phyloP scores from a whole-genome alignment of 2,888 invertebrate species.

The Dorcus parallelipipedus region DNA sequence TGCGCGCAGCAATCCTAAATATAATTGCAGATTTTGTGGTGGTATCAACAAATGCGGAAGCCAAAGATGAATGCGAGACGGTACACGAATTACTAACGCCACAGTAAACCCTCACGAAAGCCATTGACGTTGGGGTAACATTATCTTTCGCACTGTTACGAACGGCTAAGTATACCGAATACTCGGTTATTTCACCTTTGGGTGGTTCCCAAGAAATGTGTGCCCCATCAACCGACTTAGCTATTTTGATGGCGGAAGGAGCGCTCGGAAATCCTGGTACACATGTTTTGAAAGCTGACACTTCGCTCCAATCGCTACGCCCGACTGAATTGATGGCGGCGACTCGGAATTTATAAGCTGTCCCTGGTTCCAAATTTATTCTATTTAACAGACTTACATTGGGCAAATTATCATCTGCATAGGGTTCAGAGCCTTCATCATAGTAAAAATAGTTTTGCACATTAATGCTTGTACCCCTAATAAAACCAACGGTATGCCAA shows the following conservation, averaged over 20 bases:
- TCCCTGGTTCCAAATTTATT: slow-evolving; percentile 81
- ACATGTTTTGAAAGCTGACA: slow-evolving; percentile 93
- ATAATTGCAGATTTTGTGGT: slow-evolving; percentile 83
- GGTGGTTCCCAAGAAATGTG: slow-evolving; percentile 98
- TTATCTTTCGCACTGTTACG: slow-evolving; percentile 39
- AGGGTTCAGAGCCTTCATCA: slow-evolving; percentile 59
- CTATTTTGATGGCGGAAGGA: slow-evolving; percentile 97
- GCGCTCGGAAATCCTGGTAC: slow-evolving; percentile 96
- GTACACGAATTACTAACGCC: slow-evolving; percentile 89
- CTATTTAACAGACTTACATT: slow-evolving; percentile 67
- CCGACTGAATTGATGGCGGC: slow-evolving; percentile 94
- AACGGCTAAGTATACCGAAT: slow-evolving; percentile 94
- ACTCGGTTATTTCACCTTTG: slow-evolving; percentile 85
- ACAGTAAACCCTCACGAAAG: slow-evolving; percentile 93
- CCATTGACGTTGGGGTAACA: slow-evolving; percentile 64
- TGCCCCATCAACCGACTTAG: slow-evolving; percentile 90
- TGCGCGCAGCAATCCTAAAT: slow-evolving; percentile 95
- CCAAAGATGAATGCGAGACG: slow-evolving; percentile 78
- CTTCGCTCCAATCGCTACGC: slow-evolving; percentile 87
- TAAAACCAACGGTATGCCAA: slow-evolving; percentile 93
- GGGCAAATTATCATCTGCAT: slow-evolving; percentile 69
- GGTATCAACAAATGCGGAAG: slow-evolving; percentile 93
- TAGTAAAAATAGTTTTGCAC: slow-evolving; percentile 68
- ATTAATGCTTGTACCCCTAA: slow-evolving; percentile 77
- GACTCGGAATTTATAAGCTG: slow-evolving; percentile 92